phyloP scores from a whole-genome alignment of 2,888 invertebrate species.

The Epistrophella euchroma region DNA sequence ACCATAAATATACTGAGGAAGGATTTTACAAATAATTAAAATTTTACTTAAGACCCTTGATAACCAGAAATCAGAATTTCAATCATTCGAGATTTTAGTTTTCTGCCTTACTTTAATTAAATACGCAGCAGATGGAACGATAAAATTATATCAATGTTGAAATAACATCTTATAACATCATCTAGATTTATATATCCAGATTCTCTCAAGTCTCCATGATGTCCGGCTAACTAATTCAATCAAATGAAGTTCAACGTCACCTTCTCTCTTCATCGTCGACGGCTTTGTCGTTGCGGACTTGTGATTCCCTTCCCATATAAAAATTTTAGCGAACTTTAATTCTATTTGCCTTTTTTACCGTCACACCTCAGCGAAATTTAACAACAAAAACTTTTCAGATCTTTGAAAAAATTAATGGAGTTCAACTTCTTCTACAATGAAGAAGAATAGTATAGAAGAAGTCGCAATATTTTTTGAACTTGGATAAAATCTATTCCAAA shows the following conservation, averaged over 20 bases:
- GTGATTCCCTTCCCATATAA: slow-evolving; percentile 61
- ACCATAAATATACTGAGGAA: no score
- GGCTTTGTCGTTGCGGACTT: slow-evolving; percentile 51
- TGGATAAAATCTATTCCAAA: slow-evolving; percentile 33
- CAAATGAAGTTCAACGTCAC: slow-evolving; percentile 73
- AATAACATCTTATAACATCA: no score
- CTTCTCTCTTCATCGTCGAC: slow-evolving; percentile 41
- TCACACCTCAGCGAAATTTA: slow-evolving; percentile 66
- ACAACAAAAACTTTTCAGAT: slow-evolving; percentile 50
- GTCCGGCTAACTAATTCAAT: slow-evolving; percentile 56
- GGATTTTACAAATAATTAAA: no score
- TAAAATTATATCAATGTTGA: no score
- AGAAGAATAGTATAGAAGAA: neutral
- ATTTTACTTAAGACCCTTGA: no score
- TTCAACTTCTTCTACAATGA: slow-evolving; percentile 46
- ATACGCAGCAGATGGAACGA: no score
- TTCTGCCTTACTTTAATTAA: no score
- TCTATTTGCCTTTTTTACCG: slow-evolving; percentile 21
- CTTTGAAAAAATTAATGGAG: slow-evolving; percentile 52
- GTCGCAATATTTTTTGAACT: slow-evolving; percentile 5
- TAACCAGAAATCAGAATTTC: no score
- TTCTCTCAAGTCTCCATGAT: slow-evolving; percentile 55
- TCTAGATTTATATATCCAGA: slow-evolving; percentile 26
- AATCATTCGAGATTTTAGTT: no score
- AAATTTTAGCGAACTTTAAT: slow-evolving; percentile 49